These are phyloP conservation scores for Leptinotarsa defecta DNA, from an alignment of 1,140 invertebrate species.

Conservation along the genomic window DNA sequence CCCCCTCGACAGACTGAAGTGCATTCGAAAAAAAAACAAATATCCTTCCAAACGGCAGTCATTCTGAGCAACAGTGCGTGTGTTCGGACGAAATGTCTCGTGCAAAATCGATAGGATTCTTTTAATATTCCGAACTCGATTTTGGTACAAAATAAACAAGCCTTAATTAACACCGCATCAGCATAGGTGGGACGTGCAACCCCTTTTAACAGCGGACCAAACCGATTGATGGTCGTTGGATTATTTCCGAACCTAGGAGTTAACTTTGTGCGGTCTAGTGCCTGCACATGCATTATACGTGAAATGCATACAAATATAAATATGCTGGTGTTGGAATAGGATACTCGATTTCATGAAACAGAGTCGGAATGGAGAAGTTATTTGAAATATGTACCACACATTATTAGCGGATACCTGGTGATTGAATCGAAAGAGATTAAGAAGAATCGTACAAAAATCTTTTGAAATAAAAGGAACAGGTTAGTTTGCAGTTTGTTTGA, in stretches of 20 bases:
- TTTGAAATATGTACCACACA: neutral
- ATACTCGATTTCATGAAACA: constrained; percentile 5
- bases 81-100: neutral
- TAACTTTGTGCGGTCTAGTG: constrained; percentile 12
- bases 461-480: too few species aligned
- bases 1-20: neutral
- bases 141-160: constrained; percentile 42
- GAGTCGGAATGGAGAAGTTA: neutral
- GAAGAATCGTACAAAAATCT: too few species aligned
- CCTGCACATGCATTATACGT: constrained; percentile 38
- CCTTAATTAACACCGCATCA: constrained; percentile 49
- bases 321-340: constrained; percentile 11
- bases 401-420: too few species aligned
- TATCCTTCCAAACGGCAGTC: neutral
- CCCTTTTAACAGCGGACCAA: constrained; percentile 27
- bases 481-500: too few species aligned
- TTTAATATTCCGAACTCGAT: constrained; percentile 38
- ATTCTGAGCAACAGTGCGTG: neutral
- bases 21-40: neutral
- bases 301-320: constrained; percentile 27
- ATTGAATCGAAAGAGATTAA: too few species aligned
- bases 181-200: constrained; percentile 36
- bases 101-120: constrained; percentile 19
- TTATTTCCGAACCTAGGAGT: neutral
- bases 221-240: constrained; percentile 31